A percentile compares a stretch with the other conserved stretches of the same genome.
These are phyloP conservation scores for Myotis daubentonii DNA, from an alignment of 2,797 vertebrate genomes.

Conservation along the genomic window DNA sequence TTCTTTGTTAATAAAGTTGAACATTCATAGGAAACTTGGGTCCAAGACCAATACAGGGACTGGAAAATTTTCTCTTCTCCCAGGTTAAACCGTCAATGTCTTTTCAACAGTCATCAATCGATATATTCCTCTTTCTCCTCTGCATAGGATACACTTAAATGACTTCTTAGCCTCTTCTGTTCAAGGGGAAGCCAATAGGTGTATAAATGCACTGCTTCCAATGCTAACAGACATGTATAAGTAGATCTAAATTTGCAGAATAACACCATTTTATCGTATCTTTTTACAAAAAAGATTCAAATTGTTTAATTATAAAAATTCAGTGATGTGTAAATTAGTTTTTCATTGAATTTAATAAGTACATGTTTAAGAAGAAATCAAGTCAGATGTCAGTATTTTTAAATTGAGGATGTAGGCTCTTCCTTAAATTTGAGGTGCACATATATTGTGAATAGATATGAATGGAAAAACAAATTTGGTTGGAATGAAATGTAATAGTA, in stretches of 20 bases:
- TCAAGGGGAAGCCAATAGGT: background rate
- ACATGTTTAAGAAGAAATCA: constrained; percentile 26
- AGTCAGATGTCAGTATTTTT: background rate
- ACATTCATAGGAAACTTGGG: background rate
- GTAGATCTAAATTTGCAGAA: background rate
- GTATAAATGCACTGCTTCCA: background rate
- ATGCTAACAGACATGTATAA: background rate
- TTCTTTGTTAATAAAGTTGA: constrained; percentile 17
- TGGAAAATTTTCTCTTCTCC: constrained; percentile 12
- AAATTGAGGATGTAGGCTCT: constrained; percentile 29
- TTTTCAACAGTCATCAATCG: constrained; percentile 48
- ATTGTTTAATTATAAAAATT: constrained; percentile 21
- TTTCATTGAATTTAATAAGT: background rate
- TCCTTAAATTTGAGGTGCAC: constrained; percentile 22
- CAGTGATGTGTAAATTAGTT: background rate
- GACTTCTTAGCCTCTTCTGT: background rate
- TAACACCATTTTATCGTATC: background rate
- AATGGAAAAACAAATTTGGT: background rate
- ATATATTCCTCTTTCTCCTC: constrained; percentile 16
- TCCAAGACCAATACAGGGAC: background rate
- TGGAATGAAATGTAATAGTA: background rate
- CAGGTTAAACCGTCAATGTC: background rate
- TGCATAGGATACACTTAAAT: background rate
- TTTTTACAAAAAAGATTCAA: background rate
- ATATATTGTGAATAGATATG: background rate